Evolutionary conservation across 2,797 vertebrate genomes (phyloP), one percentile per base, ranked within the genome.

Genomic region (Acanthopagrus latus): DNA sequence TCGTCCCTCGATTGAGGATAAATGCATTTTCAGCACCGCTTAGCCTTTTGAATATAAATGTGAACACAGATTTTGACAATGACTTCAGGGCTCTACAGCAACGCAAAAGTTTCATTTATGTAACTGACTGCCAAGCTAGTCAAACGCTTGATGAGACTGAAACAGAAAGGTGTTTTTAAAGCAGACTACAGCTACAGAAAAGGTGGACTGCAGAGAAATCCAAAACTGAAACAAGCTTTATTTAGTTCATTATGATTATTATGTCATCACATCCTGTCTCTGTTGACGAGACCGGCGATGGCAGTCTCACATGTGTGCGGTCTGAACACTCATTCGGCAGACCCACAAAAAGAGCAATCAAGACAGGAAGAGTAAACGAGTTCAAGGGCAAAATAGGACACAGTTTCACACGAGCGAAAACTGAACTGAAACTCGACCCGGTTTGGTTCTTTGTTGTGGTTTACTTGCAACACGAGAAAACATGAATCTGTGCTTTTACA

Each of bases 201-300:
- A 60, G 7, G 25, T 16, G 7, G 48, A 46, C 54, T 25, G 44
- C 33, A 67, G 23, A 44, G 38, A 57, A 55, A 78, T 44, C 38
- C n/a, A 54, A 47, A 71, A 43, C 18, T 38, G 25, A 76, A 63
- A 46, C 63, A 33, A 64, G 21, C 38, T 46, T 63, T 2, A 27
- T 67, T 68, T 71, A 17, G 33, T 64, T 73, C 25, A 41, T 56
- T 25, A 7, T 2, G 43, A 74, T 67, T 74, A 74, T 64, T 67
- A 60, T 54, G 46, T 48, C 25, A 58, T 62, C 46, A 72, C 59
- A 54, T 20, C 65, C 38, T 54, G 44, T 33, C 52, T 56, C 46
- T 25, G 17, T 18, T 17, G 43, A 29, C 13, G 23, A 60, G 23
- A 25, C 10, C 54, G 48, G 71, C 62, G 51, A 64, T 3, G 6